These are phyloP conservation scores for Chromobotia macracanthus DNA, from an alignment of 2,797 vertebrate genomes.

Conservation along the genomic window DNA sequence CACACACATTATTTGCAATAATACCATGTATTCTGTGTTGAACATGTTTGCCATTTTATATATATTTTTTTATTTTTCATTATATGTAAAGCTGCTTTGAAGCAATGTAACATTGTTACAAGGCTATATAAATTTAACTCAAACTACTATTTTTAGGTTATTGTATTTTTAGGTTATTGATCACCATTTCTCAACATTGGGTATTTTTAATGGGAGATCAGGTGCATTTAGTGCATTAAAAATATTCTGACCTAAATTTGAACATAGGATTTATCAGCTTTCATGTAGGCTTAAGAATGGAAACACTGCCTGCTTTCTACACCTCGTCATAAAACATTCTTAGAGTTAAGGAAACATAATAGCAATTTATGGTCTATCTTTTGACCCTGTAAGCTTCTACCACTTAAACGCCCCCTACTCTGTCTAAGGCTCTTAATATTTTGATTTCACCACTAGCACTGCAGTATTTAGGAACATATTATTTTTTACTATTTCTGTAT, in stretches of 20 bases:
- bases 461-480: slow-evolving; percentile 16
- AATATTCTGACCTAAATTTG: not conserved
- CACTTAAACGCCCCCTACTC: slow-evolving; percentile 15
- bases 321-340: slow-evolving; percentile 30
- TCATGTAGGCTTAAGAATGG: slow-evolving; percentile 32
- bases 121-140: no score
- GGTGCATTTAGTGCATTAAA: no score
- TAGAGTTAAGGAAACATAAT: slow-evolving; percentile 34
- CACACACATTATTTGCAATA: no score
- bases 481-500: not conserved
- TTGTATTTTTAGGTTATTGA: no score
- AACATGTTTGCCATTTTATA: no score
- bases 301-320: slow-evolving; percentile 27
- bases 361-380: slow-evolving; percentile 47
- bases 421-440: slow-evolving; percentile 32
- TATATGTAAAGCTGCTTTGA: no score
- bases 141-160: no score
- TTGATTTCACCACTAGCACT: slow-evolving; percentile 12
- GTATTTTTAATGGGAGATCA: no score
- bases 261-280: not conserved
- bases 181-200: no score
- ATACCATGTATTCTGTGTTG: no score
- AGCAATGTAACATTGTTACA: no score
- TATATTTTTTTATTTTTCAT: no score
- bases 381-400: slow-evolving; percentile 26